Evolutionary conservation across 2,797 vertebrate genomes (phyloP), one percentile per base, ranked within the genome.

Genomic region (Valencia hispanica): DNA sequence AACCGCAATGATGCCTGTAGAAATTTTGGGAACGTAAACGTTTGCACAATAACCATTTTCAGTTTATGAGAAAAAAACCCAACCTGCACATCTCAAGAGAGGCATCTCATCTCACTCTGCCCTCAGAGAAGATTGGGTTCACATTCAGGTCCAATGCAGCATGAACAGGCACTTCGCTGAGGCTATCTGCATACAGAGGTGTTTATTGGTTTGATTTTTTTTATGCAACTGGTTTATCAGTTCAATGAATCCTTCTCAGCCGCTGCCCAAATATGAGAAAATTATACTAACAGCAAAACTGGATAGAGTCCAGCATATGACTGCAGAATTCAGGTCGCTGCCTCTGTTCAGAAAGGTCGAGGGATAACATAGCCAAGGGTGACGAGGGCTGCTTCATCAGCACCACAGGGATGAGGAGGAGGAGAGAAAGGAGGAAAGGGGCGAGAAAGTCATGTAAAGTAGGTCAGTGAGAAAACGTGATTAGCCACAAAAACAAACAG

Each of bases 391-490:
- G 84, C 88, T 85, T 85, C 86, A 88, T 91, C 90, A 91, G 88
- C 90, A 90, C 86, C 86, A 72, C 68, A 3, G 82, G 83, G 85
- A 84, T 55, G 72, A 10, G 79, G 78, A 81, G 75, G 59, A 72
- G 32, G 55, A 65, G n/a, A 70, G 74, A 72, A 30, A 82, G 70
- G 50, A 79, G 70, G 69, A 70, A 59, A 76, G 57, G 57, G 72
- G 61, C 45, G 81, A 77, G 80, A 84, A 90, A 84, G 82, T 91
- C 80, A 81, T 0, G 4, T 81, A 86, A 91, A 90, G 81, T 92
- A 89, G 91, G 91, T 93, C 91, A 93, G 83, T 11, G 87, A 88
- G 86, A 87, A 89, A 91, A 79, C 47, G 32, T 79, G 84, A 90
- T 86, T 86, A 84, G 74, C 80, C 70, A 70, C 75, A 68, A 86